A percentile compares a stretch with the other conserved stretches of the same genome.
Conservation (phyloP, 2,113 vertebrate species). For the Grammomys dolichurus region DNA sequence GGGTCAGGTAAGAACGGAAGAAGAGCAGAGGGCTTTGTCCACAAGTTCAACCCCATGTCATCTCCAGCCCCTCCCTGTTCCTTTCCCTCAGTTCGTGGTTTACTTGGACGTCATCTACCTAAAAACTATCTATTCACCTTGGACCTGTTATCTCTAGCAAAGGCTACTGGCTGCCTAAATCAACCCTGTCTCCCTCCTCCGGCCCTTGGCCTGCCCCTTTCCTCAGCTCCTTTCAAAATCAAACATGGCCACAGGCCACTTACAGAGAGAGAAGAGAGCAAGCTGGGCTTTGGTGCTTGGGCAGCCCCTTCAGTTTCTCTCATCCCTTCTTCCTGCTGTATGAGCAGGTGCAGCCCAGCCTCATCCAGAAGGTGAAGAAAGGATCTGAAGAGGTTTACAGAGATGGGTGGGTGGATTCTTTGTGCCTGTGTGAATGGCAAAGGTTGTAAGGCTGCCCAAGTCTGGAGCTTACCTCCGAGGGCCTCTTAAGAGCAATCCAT, state of each 20-base stretch:
- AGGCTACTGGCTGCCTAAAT: not conserved
- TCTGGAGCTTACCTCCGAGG: not conserved
- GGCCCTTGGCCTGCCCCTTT: not conserved
- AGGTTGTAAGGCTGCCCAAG: not conserved
- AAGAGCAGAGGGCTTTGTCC: not conserved
- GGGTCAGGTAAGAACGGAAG: not conserved
- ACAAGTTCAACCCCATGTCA: not conserved
- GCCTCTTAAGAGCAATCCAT: not conserved
- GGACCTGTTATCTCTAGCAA: not conserved
- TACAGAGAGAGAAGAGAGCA: not conserved
- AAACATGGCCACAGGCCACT: not conserved
- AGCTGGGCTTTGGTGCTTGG: not conserved
- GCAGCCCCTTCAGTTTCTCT: not conserved
- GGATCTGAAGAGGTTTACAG: not conserved
- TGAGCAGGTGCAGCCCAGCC: not conserved
- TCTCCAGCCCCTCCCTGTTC: not conserved
- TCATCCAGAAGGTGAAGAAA: not conserved
- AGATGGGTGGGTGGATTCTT: not conserved
- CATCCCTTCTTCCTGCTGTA: no score
- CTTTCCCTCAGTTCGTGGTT: not conserved
- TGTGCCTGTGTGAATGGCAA: fast-evolving
- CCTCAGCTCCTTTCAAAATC: not conserved
- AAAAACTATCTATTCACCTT: not conserved
- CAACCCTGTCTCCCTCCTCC: not conserved
- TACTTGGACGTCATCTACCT: not conserved